Conservation (phyloP, 2,888 invertebrate genomes). For the Melanchra persicariae region DNA sequence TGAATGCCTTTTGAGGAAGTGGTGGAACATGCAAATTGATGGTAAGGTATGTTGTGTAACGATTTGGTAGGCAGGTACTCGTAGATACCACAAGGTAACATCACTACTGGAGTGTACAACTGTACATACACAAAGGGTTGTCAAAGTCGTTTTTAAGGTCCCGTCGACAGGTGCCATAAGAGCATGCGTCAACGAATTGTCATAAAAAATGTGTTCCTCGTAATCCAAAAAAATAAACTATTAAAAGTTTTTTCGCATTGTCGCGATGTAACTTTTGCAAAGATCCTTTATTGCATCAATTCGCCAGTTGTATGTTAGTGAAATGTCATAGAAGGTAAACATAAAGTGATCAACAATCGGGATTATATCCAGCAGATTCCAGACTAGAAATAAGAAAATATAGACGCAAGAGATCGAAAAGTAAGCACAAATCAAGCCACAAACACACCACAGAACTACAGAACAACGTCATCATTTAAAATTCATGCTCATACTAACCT, state of each 20-base stretch:
- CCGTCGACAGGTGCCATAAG: background rate
- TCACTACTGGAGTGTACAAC: background rate
- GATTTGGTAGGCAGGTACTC: background rate
- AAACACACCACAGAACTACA: background rate
- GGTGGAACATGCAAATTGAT: conserved; percentile 33
- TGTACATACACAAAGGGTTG: background rate
- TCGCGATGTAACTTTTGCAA: background rate
- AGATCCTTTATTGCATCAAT: no score
- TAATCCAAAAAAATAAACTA: no score
- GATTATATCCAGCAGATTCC: background rate
- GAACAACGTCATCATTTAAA: background rate
- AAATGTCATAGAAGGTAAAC: background rate
- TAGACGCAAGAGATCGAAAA: no score
- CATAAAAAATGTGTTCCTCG: no score
- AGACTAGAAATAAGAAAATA: background rate
- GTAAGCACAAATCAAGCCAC: no score
- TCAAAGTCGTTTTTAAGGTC: background rate
- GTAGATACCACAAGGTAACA: background rate
- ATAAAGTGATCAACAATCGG: background rate
- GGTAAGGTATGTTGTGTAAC: background rate
- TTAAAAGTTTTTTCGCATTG: no score
- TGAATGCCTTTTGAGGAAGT: conserved; percentile 34
- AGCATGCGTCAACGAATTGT: background rate
- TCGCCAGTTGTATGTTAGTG: no score
- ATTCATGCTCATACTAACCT: background rate